phyloP scores from a whole-genome alignment of 2,113 vertebrate genomes.

The Sinocyclocheilus grahami region DNA sequence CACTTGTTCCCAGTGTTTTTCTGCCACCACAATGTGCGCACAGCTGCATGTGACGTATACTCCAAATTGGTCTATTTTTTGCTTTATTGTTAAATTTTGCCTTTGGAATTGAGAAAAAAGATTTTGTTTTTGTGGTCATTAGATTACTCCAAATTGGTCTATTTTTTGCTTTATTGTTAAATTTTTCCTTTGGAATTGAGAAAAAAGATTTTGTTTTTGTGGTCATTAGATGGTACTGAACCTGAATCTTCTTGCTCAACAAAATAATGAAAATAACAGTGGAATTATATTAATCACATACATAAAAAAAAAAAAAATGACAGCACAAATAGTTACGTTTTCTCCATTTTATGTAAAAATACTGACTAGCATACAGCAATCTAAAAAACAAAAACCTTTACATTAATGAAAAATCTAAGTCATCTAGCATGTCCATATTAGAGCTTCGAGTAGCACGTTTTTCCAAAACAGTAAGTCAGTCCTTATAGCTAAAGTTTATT shows the following conservation, averaged over 20 bases:
- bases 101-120: neutral
- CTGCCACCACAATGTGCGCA: too few species aligned
- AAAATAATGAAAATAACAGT: neutral
- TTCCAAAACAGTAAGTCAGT: neutral
- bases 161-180: neutral
- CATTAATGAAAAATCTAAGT: neutral
- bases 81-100: neutral
- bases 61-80: too few species aligned
- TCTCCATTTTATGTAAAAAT: neutral
- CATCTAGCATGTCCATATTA: neutral
- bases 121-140: neutral
- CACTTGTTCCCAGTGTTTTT: too few species aligned
- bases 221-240: neutral
- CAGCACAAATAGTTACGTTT: neutral
- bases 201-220: neutral
- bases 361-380: neutral
- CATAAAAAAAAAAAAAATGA: neutral
- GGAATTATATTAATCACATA: neutral
- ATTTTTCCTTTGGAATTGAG: neutral
- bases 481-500: conserved; percentile 38
- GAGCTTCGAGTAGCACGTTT: neutral
- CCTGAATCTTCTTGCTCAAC: neutral
- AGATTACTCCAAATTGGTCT: too few species aligned
- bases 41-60: too few species aligned
- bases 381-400: neutral